Evolutionary conservation across 2,113 vertebrate genomes (phyloP), one percentile per base, ranked within the genome.

Genomic region (Phaetusa simplex): DNA sequence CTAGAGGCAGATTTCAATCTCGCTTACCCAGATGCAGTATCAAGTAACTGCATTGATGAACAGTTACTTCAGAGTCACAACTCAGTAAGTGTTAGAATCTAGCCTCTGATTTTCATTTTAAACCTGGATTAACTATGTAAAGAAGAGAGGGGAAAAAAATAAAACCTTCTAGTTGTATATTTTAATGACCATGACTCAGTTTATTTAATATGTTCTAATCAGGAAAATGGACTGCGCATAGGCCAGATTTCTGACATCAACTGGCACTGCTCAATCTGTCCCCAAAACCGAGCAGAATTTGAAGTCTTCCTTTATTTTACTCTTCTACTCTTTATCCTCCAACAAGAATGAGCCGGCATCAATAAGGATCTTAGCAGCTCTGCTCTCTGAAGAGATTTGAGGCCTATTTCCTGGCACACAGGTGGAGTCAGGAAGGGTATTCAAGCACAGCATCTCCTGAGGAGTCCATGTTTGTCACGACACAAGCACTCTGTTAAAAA

Each of bases 221-320:
- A 26, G 34, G 45, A 52, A 88, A 86, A 85, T 11, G 14, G 20
- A 61, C 0, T 0, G 11, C 1, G 3, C 2, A 4, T 7, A 42
- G 62, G 62, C 11, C 38, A 7, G 64, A 42, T 61, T 92, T 52
- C 65, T 78, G 61, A 47, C 34, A 82, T 52, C 40, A 78, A 24
- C 12, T 19, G 12, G 12, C 12, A 82, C 34, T 26, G 42, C 32
- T 88, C 26, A 45, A 40, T 47, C 30, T 56, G 11, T n/a, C 43
- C 52, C 79, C 14, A n/a, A 69, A 92, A 69, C 3, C 0, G 0
- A 90, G 30, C 6, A 78, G 24, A 69, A 32, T 8, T 32, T 29
- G 32, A 61, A 88, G 26, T 55, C 5, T 55, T 58, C 38, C 7
- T 23, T 64, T 59, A 14, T 23, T 73, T 32, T 55, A 56, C 10